Base-by-base conservation (phyloP, 2,888 invertebrate genomes). In the Colostygia pectinataria region DNA sequence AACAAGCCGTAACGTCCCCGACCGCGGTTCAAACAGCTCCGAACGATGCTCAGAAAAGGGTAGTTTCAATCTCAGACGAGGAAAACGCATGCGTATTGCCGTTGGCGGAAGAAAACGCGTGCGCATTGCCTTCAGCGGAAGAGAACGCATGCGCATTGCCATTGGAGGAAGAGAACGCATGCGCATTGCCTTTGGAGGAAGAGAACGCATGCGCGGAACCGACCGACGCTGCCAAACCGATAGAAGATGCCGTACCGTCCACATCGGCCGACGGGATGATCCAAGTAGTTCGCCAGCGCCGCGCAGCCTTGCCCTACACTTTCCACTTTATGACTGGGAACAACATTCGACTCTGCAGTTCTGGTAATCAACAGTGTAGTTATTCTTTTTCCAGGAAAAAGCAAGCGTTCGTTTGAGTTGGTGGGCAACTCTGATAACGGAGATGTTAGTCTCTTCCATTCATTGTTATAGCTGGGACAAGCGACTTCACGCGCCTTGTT, bases 281-380 rank as follows among this genome's bases (percentile, higher is more conserved):
- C 1, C 63, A 65, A n/a, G 36, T 20, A 15, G 28, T 51, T 4
- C 56, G 56, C 9, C 59, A 82, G 29, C 84, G 80, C 0, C 82
- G 88, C 46, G 79, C 81, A 2, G 79, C 88, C 9, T 53, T 83
- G 23, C 90, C 89, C 1, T 95, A 94, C 62, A 95, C 95, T 33
- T 95, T 96, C 71, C 94, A 96, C 66, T 95, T 95, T 60, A 92
- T 95, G 63, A 96, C 96, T 69, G 98, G 98, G 0, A 92, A 94
- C 61, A 97, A 98, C 80, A 93, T 98, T 27, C 93, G 92, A 56
- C 87, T 96, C 4, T 82, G 80, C 55, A 87, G 87, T 52, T 88
- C 87, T 47, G 83, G 88, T 60, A 57, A 51, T 18, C 18, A 3
- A 18, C n/a, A n/a, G n/a, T n/a, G n/a, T n/a, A n/a, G n/a, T n/a